Conservation (phyloP, 2,797 vertebrate genomes). For the Alouatta caraya region DNA sequence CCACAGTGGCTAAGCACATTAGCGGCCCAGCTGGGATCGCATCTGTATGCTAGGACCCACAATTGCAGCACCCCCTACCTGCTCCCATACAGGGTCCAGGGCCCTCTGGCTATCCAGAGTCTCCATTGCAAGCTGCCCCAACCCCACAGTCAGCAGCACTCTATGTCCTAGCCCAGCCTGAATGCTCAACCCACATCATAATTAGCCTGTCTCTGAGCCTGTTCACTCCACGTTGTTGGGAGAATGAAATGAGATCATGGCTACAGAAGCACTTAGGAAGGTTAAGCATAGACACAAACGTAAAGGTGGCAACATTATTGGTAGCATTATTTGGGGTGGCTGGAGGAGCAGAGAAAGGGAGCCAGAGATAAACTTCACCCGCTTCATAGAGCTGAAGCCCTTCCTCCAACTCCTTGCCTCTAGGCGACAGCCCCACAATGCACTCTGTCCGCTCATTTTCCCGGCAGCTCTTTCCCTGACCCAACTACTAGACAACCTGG, state of each 20-base stretch:
- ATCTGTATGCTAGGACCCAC: not conserved
- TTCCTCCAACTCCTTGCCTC: not conserved
- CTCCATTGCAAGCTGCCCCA: not conserved
- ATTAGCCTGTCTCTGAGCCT: conserved; percentile 55
- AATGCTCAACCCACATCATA: not conserved
- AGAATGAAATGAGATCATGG: conserved; percentile 68
- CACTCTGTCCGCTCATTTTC: not conserved
- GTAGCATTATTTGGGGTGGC: conserved; percentile 24
- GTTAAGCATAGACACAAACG: conserved; percentile 38
- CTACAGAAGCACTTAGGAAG: conserved; percentile 54
- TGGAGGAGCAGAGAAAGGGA: conserved; percentile 2
- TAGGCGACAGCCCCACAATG: not conserved
- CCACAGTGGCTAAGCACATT: not conserved
- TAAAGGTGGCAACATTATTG: conserved; percentile 10
- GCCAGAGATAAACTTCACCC: not conserved
- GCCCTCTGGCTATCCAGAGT: not conserved
- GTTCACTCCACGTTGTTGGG: conserved; percentile 27
- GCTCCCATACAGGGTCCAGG: not conserved
- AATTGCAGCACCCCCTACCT: not conserved
- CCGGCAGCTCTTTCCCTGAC: not conserved
- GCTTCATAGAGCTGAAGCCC: not conserved
- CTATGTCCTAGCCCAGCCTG: not conserved
- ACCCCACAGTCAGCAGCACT: not conserved
- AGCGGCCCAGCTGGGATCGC: not conserved
- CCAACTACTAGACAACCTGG: not conserved